phyloP scores from a whole-genome alignment of 2,797 vertebrate species.

The Fistularia tabacaria region DNA sequence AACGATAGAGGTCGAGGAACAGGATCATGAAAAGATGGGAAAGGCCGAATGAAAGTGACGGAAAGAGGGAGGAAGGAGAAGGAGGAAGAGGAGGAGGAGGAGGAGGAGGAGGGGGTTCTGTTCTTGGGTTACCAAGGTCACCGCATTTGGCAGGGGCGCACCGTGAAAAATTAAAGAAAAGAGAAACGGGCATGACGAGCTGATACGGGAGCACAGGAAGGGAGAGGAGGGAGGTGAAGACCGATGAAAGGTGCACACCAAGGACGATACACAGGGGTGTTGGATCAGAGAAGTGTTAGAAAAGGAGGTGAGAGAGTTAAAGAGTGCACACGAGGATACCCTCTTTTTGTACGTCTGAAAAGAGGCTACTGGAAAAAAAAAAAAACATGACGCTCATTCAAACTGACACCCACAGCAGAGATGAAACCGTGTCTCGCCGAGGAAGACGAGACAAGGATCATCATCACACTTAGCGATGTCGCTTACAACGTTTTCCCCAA shows the following conservation, averaged over 20 bases:
- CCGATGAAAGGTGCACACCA: background rate
- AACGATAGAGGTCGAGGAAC: no score
- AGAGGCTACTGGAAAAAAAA: conserved; percentile 14
- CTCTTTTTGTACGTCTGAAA: conserved; percentile 6
- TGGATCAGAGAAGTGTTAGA: conserved; percentile 5
- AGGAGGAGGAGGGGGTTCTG: conserved; percentile 6
- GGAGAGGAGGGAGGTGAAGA: no score
- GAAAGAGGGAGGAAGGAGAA: conserved; percentile 6
- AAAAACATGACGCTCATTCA: conserved; percentile 45
- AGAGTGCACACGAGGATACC: conserved; percentile 13
- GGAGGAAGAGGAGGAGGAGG: conserved; percentile 43
- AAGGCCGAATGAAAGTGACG: conserved; percentile 47
- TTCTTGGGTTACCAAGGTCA: no score
- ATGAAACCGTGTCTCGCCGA: conserved; percentile 43
- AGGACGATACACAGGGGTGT: background rate
- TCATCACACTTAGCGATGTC: conserved; percentile 40
- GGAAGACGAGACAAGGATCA: conserved; percentile 52
- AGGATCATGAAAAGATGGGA: conserved; percentile 16
- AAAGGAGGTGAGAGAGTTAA: background rate
- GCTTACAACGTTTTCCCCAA: conserved; percentile 36
- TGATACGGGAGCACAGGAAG: no score
- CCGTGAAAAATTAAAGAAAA: background rate
- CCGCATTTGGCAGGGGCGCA: background rate
- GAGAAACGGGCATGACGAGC: background rate
- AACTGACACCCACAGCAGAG: conserved; percentile 51